Percentiles rank a stretch among this genome's conserved stretches.
Evolutionary conservation across 1,140 invertebrate species (phyloP).

Genomic region (Aculops lycopersici): DNA sequence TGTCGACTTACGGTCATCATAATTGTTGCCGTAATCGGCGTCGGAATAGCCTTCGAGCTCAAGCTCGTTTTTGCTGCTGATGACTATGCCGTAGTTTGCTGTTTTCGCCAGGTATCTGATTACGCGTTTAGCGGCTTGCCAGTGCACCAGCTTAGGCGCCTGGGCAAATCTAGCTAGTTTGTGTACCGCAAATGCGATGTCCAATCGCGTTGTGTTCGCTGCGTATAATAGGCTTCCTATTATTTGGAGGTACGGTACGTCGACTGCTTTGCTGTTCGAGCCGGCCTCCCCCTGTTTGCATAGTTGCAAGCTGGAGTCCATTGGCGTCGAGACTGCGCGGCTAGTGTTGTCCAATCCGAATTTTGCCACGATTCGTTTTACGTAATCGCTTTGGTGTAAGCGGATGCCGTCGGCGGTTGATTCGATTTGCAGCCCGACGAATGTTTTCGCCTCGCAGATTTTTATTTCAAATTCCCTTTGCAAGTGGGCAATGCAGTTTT

Average conservation of each 20-base stretch:
- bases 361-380: neutral
- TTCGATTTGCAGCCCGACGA: neutral
- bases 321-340: neutral
- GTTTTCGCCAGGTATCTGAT: slow-evolving; percentile 13
- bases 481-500: neutral
- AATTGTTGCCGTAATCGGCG: slow-evolving; percentile 14
- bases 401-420: neutral
- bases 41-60: slow-evolving; percentile 14
- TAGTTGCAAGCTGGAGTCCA: neutral
- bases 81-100: slow-evolving; percentile 10
- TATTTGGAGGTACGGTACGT: slow-evolving; percentile 8
- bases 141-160: slow-evolving; percentile 8
- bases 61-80: slow-evolving; percentile 4
- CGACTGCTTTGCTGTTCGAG: neutral
- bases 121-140: slow-evolving; percentile 11
- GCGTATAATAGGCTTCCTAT: slow-evolving; percentile 7
- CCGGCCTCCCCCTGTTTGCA: neutral
- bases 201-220: slow-evolving; percentile 8
- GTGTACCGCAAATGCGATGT: slow-evolving; percentile 10
- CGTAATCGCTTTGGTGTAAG: neutral
- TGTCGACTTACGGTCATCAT: slow-evolving; percentile 11
- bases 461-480: neutral
- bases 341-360: neutral
- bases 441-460: neutral
- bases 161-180: slow-evolving; percentile 7